Conservation (phyloP, 2,113 vertebrate genomes). For the Danionella cerebrum region DNA sequence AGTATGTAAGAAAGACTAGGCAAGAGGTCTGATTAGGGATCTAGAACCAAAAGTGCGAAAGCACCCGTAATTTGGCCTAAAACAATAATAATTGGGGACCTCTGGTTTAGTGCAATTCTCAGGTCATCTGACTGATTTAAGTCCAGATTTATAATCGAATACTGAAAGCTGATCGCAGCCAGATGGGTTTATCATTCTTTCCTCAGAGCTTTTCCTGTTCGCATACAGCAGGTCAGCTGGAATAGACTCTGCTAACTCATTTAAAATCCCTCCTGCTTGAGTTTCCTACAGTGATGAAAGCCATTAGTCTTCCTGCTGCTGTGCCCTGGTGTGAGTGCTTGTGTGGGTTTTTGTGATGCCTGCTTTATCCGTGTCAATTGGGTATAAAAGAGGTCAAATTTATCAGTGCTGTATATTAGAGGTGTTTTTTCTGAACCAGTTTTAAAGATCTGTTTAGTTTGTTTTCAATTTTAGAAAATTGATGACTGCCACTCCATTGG, state of each 20-base stretch:
- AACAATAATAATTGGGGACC: too few relatives aligned
- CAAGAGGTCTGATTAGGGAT: too few relatives aligned
- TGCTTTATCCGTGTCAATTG: background rate
- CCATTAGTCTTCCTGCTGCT: slow-evolving; percentile 10
- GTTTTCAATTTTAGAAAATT: too few relatives aligned
- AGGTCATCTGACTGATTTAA: slow-evolving; percentile 32
- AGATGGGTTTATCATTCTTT: slow-evolving; percentile 30
- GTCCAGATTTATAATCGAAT: slow-evolving; percentile 44
- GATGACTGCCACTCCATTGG: too few relatives aligned
- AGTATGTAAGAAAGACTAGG: too few relatives aligned
- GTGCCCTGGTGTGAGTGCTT: background rate
- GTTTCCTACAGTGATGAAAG: slow-evolving; percentile 18
- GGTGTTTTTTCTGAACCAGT: too few relatives aligned
- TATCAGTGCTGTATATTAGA: too few relatives aligned
- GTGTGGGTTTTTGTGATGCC: background rate
- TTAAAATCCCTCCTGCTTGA: slow-evolving; percentile 17
- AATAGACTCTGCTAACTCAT: slow-evolving; percentile 3
- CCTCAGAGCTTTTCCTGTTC: background rate
- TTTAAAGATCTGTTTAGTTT: too few relatives aligned
- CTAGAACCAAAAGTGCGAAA: too few relatives aligned
- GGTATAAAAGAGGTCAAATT: background rate
- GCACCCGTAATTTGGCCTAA: too few relatives aligned
- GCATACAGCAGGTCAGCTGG: background rate
- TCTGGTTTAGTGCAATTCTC: slow-evolving; percentile 40
- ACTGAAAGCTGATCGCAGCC: slow-evolving; percentile 46